Base-by-base conservation (phyloP, 2,888 invertebrate genomes). In the Balanococcus diminutus region DNA sequence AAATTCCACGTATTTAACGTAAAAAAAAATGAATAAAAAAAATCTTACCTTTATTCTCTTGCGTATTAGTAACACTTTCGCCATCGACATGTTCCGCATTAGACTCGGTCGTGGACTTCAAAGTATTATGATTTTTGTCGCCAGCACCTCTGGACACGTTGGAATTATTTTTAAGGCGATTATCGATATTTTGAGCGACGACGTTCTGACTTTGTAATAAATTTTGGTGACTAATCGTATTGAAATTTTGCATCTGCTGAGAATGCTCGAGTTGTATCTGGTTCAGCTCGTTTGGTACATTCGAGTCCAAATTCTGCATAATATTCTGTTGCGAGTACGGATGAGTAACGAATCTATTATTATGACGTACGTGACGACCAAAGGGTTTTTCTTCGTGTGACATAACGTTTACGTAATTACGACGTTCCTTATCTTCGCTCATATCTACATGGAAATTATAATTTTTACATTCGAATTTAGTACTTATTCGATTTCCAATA, bases 321-420 rank as follows among this genome's bases (percentile, higher is more conserved):
- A 75, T 32, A 75, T 32, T 75, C n/a, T 75, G 75, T 32, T 75
- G 75, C 75, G 75, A 75, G 19, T 75, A 75, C 28, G 75, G 75
- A 75, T 75, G 75, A 16, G 75, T n/a, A 19, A 75, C 11, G 75
- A 75, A 75, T 75, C 75, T 75, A 32, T 31, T 75, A 75, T 32
- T 75, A 32, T 75, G 75, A 32, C 75, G 75, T 25, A 75, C 28
- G 28, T 75, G 75, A 14, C 32, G 75, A 19, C 32, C 75, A 32
- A 75, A 75, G 32, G n/a, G 31, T 81, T 81, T 82, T 46, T 82
- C 42, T 42, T 82, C 82, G 32, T 82, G 82, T 25, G 75, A 32
- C 32, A 75, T n/a, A n/a, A n/a, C n/a, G n/a, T n/a, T 42, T 31
- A 32, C 75, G 75, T 75, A 75, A 75, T 75, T 75, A 32, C n/a